Evolutionary conservation across 1,140 invertebrate genomes (phyloP), one percentile per base, ranked within the genome.

Genomic region (Forficula auricularia): DNA sequence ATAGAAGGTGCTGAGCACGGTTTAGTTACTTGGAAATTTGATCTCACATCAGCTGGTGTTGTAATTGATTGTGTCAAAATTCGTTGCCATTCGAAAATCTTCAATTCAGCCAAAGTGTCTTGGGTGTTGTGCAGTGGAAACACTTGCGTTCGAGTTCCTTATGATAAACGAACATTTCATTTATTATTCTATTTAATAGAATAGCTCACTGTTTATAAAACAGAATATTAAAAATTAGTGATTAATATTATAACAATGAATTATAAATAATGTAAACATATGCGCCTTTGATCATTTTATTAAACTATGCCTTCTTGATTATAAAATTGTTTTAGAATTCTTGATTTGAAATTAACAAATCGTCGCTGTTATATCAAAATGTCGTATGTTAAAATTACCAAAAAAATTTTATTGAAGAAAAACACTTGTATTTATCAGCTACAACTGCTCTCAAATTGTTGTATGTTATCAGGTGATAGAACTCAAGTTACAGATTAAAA

Each of bases 11-110:
- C 54, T 3, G 50, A 60, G 3, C 46, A 40, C 22, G 68, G 60
- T n/a, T 57, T 53, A 50, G 59, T 72, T 19, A 53, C 57, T 38
- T 72, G 70, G 69, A 66, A 60, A 56, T 62, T 70, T 43, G 53
- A 63, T 53, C 55, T 65, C 9, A 49, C 45, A 8, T 44, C 48
- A 30, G 33, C 47, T n/a, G 55, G 50, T 20, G 50, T 63, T 19
- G 51, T 50, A 36, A 57, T 70, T 1, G 59, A 64, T 45, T 48
- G 47, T 1, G 56, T 66, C 35, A 54, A 56, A n/a, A 48, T 70
- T 9, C 50, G 52, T 40, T 61, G 65, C 36, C 55, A 59, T 22
- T 55, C 59, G 16, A 56, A 58, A 53, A 57, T 58, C 3, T 68
- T 58, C 49, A 59, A 65, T 37, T 61, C 54, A 31, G 67, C 63